Base-by-base conservation (phyloP, 2,888 invertebrate genomes). In the Subacronicta megacephala region DNA sequence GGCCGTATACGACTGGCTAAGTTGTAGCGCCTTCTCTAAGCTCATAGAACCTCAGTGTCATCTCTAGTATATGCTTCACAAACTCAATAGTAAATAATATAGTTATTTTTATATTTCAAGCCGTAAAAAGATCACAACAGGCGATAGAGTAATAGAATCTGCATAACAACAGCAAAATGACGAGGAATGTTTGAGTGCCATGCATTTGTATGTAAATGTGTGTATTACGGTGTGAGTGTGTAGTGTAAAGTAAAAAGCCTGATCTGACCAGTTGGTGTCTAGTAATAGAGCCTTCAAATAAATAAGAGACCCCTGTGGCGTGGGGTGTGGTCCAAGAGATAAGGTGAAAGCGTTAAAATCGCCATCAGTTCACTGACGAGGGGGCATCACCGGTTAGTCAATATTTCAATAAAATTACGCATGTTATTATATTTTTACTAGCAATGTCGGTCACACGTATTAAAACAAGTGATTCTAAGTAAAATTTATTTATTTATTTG, bases 201-300 rank as follows among this genome's bases (percentile, higher is more conserved):
- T 69, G 72, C 75, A 77, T 76, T 51, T 77, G 78, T 72, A 80
- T 80, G 78, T 82, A 83, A 81, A 80, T 80, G 64, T 70, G 66
- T 70, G 73, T 77, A 82, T 77, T 78, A 77, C 77, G 18, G 17
- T 23, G 77, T 68, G 70, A 77, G 70, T 75, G 63, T 73, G 75
- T 81, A 81, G n/a, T n/a, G n/a, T n/a, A n/a, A n/a, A 79, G 82
- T 83, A 78, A 82, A 80, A 79, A 73, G 67, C 62, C 65, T 76
- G 10, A 73, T 78, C 75, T 65, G 67, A 72, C 78, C 74, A 76
- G 75, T 66, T 75, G 80, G 77, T 72, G 62, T 75, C 75, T 62
- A 51, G 85, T 85, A 84, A 90, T 88, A 87, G 83, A 84, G 81
- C 83, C 83, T 84, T 88, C 85, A 84, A 81, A 89, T 90, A 90